Base-by-base conservation (phyloP, 1,140 invertebrate species). In the Drosophila subobscura region DNA sequence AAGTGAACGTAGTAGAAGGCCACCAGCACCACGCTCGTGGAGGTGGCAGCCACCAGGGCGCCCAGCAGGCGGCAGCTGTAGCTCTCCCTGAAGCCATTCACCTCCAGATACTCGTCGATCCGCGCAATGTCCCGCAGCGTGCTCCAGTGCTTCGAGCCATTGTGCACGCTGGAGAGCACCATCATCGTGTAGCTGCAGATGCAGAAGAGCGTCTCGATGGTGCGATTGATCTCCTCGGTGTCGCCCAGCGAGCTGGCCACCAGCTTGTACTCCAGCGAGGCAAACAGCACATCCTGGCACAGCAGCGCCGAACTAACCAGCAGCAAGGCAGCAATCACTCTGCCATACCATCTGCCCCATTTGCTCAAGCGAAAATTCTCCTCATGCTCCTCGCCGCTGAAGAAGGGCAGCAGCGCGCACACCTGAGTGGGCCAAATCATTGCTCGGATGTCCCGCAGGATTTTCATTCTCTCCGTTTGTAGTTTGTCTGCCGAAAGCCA, bases 141-240 rank as follows among this genome's bases (percentile, higher is more conserved):
- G n/a, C 79, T 75, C 61, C 37, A 88, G 23, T 88, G 83, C 3
- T 64, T 60, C 5, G 65, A 29, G 0, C 56, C 50, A 45, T 89
- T 89, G 5, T 76, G 37, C 0, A 84, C 72, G 23, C 75, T 70
- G 0, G 83, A 65, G 5, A 77, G 2, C 0, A 71, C 75, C 49
- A 89, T 79, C 50, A 79, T 63, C 4, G 84, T 88, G 14, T 88
- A 88, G 51, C 84, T 89, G 14, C 40, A 37, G 1, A 88, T 89
- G 64, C 83, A 88, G 27, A 88, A 78, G 0, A 88, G 66, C 12
- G 83, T 88, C 67, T 88, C 83, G 10, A 88, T 89, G 16, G 84
- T 88, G 4, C 75, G 54, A 46, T 88, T 88, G 10, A 89, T 88
- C 33, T 84, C 79, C 54, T 88, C 83, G 0, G 83, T 79, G 8